Percentiles rank a stretch among this genome's conserved stretches.
Conservation (phyloP, 2,888 invertebrate genomes). For the Drosophila tripunctata region DNA sequence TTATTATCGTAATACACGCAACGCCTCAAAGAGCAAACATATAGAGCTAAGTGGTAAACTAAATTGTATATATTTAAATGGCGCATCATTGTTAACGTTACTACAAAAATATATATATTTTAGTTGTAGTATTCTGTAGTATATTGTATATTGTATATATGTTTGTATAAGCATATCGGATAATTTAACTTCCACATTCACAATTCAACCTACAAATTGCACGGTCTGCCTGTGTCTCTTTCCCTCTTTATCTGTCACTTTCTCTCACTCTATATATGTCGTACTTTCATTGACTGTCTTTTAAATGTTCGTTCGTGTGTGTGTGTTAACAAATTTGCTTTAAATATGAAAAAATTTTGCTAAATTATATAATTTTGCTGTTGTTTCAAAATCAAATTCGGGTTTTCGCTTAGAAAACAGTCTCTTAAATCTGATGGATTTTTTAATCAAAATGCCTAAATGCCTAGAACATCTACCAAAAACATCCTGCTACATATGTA, state of each 20-base stretch:
- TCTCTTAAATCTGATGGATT: conserved; percentile 62
- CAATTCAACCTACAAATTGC: conserved; percentile 75
- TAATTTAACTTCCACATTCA: conserved; percentile 38
- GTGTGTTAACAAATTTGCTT: conserved; percentile 37
- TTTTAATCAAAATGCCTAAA: conserved; percentile 48
- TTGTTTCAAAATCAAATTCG: conserved; percentile 35
- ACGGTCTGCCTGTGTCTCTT: conserved; percentile 64
- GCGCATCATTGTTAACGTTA: conserved; percentile 70
- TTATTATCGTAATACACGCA: conserved; percentile 28
- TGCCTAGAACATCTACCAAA: conserved; percentile 55
- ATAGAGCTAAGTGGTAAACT: conserved; percentile 64
- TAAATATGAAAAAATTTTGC: conserved; percentile 61
- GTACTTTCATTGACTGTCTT: conserved; percentile 44
- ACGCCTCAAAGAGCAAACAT: conserved; percentile 52
- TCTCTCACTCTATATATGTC: conserved; percentile 16
- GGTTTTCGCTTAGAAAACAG: conserved; percentile 53
- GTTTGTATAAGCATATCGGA: conserved; percentile 56
- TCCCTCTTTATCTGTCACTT: conserved; percentile 12
- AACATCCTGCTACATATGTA: conserved; percentile 34
- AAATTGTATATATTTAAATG: conserved; percentile 72
- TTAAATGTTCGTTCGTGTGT: conserved; percentile 9
- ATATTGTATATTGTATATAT: neutral
- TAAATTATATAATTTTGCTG: conserved; percentile 55
- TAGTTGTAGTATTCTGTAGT: conserved; percentile 21
- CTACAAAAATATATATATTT: conserved; percentile 55